Percentiles rank a stretch among this genome's conserved stretches.
phyloP scores from a whole-genome alignment of 2,888 invertebrate species.

The Chelonus formosanus region DNA sequence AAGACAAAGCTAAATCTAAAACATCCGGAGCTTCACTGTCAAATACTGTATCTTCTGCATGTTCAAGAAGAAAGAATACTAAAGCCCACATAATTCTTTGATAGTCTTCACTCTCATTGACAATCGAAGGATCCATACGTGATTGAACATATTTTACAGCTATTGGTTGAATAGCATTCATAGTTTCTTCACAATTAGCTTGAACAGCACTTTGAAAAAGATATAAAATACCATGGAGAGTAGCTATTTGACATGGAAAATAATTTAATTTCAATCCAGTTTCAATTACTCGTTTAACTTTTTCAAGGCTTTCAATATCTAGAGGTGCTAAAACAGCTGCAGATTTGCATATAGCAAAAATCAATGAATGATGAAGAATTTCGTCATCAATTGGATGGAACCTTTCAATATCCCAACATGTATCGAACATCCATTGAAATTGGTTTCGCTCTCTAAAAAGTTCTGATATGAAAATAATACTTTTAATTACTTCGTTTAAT shows the following conservation, averaged over 20 bases:
- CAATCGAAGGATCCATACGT: slow-evolving; percentile 62
- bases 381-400: slow-evolving; percentile 79
- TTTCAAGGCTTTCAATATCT: slow-evolving; percentile 70
- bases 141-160: slow-evolving; percentile 68
- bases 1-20: slow-evolving; percentile 69
- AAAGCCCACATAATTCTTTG: slow-evolving; percentile 77
- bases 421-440: slow-evolving; percentile 82
- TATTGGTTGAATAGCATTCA: slow-evolving; percentile 67
- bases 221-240: slow-evolving; percentile 75
- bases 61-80: slow-evolving; percentile 80
- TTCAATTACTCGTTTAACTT: slow-evolving; percentile 71
- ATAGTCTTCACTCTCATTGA: slow-evolving; percentile 69
- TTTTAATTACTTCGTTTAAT: slow-evolving; percentile 71
- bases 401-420: slow-evolving; percentile 73
- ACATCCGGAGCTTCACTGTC: slow-evolving; percentile 70
- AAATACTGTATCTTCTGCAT: slow-evolving; percentile 72
- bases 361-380: slow-evolving; percentile 76
- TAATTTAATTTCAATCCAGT: slow-evolving; percentile 71
- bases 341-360: slow-evolving; percentile 75
- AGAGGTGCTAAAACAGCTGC: slow-evolving; percentile 72
- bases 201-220: slow-evolving; percentile 71
- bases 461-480: slow-evolving; percentile 79
- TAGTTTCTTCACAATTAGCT: slow-evolving; percentile 67
- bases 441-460: slow-evolving; percentile 79
- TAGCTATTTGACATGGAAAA: slow-evolving; percentile 71